phyloP scores from a whole-genome alignment of 2,797 vertebrate genomes.

The Pipistrellus kuhlii region DNA sequence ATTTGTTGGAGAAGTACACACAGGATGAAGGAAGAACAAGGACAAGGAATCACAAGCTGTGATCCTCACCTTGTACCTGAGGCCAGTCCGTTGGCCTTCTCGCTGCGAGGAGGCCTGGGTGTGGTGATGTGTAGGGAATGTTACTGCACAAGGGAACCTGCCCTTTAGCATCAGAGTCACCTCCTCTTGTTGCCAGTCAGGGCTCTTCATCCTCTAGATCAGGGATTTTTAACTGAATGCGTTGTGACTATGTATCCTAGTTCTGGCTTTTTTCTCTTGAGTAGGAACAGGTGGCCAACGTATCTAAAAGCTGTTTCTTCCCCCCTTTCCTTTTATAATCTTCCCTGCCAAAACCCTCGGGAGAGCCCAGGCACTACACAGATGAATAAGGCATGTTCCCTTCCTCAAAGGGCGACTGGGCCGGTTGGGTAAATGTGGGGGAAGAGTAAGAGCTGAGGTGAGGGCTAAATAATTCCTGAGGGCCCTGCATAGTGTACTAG shows the following conservation, averaged over 20 bases:
- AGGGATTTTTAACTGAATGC: not conserved
- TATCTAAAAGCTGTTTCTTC: not conserved
- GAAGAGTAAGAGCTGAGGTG: not conserved
- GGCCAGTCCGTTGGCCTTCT: not conserved
- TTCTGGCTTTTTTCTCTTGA: conserved; percentile 19
- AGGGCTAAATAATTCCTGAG: too few relatives aligned
- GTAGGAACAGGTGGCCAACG: not conserved
- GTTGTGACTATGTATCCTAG: not conserved
- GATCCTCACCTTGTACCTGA: not conserved
- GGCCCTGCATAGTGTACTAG: not conserved
- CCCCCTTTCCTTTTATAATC: not conserved
- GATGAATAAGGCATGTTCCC: not conserved
- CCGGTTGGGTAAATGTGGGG: not conserved
- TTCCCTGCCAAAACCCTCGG: not conserved
- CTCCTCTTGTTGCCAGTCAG: not conserved
- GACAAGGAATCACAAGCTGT: not conserved
- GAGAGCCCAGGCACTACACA: not conserved
- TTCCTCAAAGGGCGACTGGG: not conserved
- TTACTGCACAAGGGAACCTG: not conserved
- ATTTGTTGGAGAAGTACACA: not conserved
- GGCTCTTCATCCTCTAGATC: not conserved
- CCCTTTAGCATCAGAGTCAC: not conserved
- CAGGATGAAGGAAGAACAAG: not conserved
- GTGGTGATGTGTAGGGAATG: fast-evolving
- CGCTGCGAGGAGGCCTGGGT: not conserved